These are phyloP conservation scores for Brachyhypopomus gauderio DNA, from an alignment of 2,113 vertebrate species.

Conservation along the genomic window DNA sequence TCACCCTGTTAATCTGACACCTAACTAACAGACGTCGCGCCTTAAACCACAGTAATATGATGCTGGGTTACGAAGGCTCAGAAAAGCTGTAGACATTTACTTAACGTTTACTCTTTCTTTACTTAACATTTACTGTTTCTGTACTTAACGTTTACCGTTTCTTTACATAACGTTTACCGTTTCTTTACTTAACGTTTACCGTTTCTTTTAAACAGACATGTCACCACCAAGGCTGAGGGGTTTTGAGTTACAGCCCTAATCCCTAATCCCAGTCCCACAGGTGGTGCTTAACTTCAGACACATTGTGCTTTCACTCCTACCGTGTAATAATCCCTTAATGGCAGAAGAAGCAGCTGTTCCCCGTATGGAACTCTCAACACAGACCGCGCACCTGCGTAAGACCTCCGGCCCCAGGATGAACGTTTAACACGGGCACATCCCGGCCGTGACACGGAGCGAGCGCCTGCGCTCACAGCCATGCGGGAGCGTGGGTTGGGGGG, in stretches of 20 bases:
- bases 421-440: background rate
- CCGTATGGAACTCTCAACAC: background rate
- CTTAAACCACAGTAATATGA: background rate
- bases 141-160: no score
- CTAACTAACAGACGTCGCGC: no score
- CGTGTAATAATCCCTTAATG: background rate
- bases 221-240: background rate
- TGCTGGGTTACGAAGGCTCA: background rate
- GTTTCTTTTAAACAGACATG: background rate
- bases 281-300: background rate
- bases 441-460: background rate
- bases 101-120: background rate
- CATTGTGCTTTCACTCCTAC: background rate
- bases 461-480: background rate
- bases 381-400: background rate
- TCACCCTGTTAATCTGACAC: no score
- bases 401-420: no score
- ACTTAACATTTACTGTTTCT: no score
- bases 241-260: background rate
- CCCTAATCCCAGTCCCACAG: background rate
- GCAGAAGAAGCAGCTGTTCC: background rate
- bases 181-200: no score
- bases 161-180: no score
- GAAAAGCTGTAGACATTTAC: background rate
- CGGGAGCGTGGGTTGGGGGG: background rate